These are phyloP conservation scores for Liolophura sinensis DNA, from an alignment of 1,140 invertebrate species.

Conservation along the genomic window DNA sequence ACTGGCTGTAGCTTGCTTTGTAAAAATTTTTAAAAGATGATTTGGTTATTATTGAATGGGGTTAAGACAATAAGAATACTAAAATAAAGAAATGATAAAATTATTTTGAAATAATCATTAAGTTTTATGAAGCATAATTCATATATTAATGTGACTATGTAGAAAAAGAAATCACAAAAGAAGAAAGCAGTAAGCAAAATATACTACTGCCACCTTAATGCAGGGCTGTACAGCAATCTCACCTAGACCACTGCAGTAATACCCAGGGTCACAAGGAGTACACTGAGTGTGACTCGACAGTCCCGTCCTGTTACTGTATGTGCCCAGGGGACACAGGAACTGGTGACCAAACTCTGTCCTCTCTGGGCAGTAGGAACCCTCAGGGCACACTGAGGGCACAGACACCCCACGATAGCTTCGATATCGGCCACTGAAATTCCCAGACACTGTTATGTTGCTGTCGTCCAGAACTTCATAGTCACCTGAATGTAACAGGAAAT, in stretches of 20 bases:
- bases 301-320: constrained; percentile 46
- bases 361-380: constrained; percentile 50
- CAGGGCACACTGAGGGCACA: constrained; percentile 46
- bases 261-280: constrained; percentile 47
- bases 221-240: background rate
- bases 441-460: constrained; percentile 37
- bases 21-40: too few species aligned
- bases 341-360: constrained; percentile 38
- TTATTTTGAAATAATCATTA: background rate
- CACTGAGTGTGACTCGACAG: constrained; percentile 39
- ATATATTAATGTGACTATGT: too few species aligned
- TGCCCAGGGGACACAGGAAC: constrained; percentile 46
- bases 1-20: too few species aligned
- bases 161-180: too few species aligned
- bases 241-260: constrained; percentile 51
- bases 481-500: constrained; percentile 24
- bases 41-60: too few species aligned
- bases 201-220: too few species aligned
- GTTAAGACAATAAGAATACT: too few species aligned
- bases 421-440: constrained; percentile 45
- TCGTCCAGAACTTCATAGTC: constrained; percentile 50
- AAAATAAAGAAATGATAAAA: too few species aligned
- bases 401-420: constrained; percentile 49
- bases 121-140: background rate
- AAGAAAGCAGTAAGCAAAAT: too few species aligned